Base-by-base conservation (phyloP, 2,113 vertebrate species). In the Leiothrix lutea region DNA sequence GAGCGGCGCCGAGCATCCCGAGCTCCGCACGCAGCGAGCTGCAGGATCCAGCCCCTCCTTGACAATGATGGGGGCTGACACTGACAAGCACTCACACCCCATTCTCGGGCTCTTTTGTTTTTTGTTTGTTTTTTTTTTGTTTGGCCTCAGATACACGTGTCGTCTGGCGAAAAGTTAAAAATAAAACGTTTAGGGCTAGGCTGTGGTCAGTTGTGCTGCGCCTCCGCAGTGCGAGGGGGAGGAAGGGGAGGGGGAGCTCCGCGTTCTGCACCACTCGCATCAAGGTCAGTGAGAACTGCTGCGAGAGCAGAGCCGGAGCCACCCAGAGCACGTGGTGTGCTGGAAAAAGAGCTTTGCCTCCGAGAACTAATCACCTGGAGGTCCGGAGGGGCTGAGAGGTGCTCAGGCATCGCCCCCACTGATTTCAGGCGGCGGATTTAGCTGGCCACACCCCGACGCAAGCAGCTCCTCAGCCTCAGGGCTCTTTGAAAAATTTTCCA, bases 151-250 rank as follows among this genome's bases (percentile, higher is more conserved):
- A 64, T 58, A 44, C 77, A 65, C 72, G 69, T 81, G 92, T 81
- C 9, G 95, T 95, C 95, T 95, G 92, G 93, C 92, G 5, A 67
- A 71, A 96, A 96, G 94, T 96, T 96, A 95, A 96, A 97, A 97
- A 97, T 96, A 97, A 95, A 90, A 1, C 94, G 16, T 96, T 95
- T 72, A 42, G 82, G 88, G 75, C 90, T 50, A 6, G 3, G 12
- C 86, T 71, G 92, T 86, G 92, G 96, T 94, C 95, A 91, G 80
- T 83, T 29, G 8, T 80, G 28, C 7, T 5, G 92, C 2, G 82
- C 22, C 75, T 93, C 94, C 8, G 85, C 96, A 96, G 86, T 42
- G 69, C 11, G 33, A 40, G 82, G 93, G 71, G 92, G 90, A 79
- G 90, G 90, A 5, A 67, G 40, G 56, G 83, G 88, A 84, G 80